Evolutionary conservation across 1,140 invertebrate genomes (phyloP).

Genomic region (Hycleus cichorii): DNA sequence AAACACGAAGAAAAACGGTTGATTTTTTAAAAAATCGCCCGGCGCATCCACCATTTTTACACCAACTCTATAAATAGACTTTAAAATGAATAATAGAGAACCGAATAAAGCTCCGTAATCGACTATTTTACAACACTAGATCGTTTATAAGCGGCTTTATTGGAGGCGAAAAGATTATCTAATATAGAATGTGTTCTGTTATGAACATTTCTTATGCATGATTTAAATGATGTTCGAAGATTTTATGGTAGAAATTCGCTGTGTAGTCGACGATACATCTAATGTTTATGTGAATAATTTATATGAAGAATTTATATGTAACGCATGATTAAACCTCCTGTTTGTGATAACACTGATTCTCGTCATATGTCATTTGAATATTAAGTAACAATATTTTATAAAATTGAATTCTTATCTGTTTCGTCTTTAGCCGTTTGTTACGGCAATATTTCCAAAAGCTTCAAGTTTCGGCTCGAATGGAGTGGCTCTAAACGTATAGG

Average conservation of each 20-base stretch:
- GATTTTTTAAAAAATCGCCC: too few species aligned
- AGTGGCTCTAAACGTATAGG: constrained; percentile 14
- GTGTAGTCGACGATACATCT: neutral
- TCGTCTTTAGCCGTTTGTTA: neutral
- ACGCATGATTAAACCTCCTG: constrained; percentile 9
- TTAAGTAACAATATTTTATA: too few species aligned
- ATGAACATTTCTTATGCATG: constrained; percentile 3
- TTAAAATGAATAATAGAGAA: too few species aligned
- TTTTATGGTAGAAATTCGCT: constrained; percentile 1
- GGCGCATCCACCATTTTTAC: too few species aligned
- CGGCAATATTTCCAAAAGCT: constrained; percentile 13
- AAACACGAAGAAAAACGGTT: too few species aligned
- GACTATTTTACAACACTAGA: too few species aligned
- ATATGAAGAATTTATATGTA: constrained; percentile 13
- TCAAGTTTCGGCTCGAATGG: constrained; percentile 5
- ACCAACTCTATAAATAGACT: too few species aligned
- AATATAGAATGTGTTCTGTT: too few species aligned
- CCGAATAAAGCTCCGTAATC: too few species aligned
- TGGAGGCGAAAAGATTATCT: too few species aligned
- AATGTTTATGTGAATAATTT: constrained; percentile 11
- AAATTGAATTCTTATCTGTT: too few species aligned
- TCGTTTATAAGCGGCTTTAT: too few species aligned
- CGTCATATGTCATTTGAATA: constrained; percentile 8
- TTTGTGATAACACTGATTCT: neutral
- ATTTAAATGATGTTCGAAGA: constrained; percentile 13